Base-by-base conservation (phyloP, 2,113 vertebrate species). In the Petrocephalus microphthalmus region DNA sequence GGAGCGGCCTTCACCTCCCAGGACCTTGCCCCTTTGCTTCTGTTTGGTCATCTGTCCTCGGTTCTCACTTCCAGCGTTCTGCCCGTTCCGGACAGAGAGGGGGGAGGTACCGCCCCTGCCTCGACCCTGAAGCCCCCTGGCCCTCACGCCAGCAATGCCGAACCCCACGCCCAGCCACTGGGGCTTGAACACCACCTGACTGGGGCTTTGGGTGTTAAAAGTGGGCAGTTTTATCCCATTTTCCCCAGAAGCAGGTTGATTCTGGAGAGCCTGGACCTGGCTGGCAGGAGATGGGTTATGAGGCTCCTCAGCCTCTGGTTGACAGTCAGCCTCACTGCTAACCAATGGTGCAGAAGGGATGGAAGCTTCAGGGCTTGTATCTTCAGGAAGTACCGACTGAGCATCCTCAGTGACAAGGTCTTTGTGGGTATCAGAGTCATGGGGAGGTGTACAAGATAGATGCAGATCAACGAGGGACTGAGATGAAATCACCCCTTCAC, bases 101-200 rank as follows among this genome's bases (percentile, higher is more conserved):
- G 95, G 94, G 8, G 94, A 95, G 0, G 92, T 90, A 2, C 92
- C 86, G 20, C 92, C 91, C 89, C 93, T 95, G 0, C 90, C 91
- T 20, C 89, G 90, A 0, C 87, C 90, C 81, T 94, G 94, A 25
- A 91, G 88, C 57, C 91, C 91, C 92, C 92, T 93, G 17, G 93
- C 91, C 91, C 93, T 92, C 1, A 93, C 89, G 15, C 93, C 94
- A 1, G 92, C 88, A 0, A 93, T 67, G 0, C 94, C 95, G 29
- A 96, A 96, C 8, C 95, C 95, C 88, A 94, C 94, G 0, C 95
- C 94, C 84, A 96, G 89, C 95, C 95, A 96, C 92, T 96, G 95
- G 0, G 95, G 95, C 88, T 95, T 96, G 83, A 96, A 96, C 67
- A 95, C 93, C 42, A 91, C 90, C 89, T 96, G 95, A 91, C 95